Evolutionary conservation across 2,113 vertebrate species (phyloP).

Genomic region (Oreotrochilus melanogaster): DNA sequence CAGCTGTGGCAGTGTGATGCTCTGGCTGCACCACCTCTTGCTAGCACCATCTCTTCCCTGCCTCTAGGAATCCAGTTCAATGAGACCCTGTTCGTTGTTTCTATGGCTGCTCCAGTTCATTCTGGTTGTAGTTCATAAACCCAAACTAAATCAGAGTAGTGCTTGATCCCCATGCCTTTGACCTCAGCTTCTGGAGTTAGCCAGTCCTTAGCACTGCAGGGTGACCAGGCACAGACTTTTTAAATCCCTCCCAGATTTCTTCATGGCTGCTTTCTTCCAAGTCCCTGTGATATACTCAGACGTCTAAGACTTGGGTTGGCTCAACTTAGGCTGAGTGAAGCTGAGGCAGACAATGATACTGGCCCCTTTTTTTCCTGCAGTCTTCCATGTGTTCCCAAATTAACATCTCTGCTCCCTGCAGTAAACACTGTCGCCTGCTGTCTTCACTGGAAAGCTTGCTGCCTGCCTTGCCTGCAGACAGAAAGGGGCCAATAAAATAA

Average conservation of each 20-base stretch:
- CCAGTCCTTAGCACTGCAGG: neutral
- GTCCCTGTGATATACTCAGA: fast-evolving
- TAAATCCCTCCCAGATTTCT: neutral
- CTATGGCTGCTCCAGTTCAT: neutral
- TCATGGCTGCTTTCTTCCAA: neutral
- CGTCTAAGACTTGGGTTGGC: neutral
- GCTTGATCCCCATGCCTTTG: neutral
- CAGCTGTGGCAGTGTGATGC: fast-evolving
- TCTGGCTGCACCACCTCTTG: neutral
- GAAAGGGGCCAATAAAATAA: neutral
- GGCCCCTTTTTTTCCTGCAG: neutral
- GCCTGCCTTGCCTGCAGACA: neutral
- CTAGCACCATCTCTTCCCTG: neutral
- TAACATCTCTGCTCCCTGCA: neutral
- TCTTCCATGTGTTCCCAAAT: neutral
- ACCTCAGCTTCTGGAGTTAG: neutral
- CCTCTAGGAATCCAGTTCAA: neutral
- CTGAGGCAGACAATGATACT: neutral
- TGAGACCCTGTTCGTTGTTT: neutral
- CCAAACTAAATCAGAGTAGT: neutral
- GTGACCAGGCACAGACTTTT: neutral
- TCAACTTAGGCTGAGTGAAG: neutral
- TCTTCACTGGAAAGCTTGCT: neutral
- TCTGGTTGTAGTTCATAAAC: neutral
- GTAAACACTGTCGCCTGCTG: neutral